Conservation (phyloP, 1,140 invertebrate species). For the Calliopsis andreniformis region DNA sequence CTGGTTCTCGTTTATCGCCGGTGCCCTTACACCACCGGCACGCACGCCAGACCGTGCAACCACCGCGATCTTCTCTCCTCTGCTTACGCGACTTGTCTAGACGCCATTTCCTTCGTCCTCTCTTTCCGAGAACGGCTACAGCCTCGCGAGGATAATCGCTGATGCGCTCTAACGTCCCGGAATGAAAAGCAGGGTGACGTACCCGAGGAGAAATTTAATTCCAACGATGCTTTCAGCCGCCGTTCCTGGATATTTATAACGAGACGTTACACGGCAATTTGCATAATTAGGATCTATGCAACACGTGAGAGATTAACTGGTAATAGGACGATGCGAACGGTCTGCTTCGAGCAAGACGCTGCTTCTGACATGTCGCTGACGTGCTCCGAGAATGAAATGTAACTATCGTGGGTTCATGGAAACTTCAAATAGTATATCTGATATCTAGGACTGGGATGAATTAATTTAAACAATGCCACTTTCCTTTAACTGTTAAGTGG, state of each 20-base stretch:
- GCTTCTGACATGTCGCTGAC: no score
- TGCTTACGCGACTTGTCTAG: background rate
- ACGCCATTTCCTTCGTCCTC: conserved; percentile 41
- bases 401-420: background rate
- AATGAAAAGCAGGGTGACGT: conserved; percentile 44
- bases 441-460: no score
- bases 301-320: background rate
- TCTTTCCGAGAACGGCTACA: conserved; percentile 34
- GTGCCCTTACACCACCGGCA: conserved; percentile 7
- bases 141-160: conserved; percentile 26
- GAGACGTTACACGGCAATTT: conserved; percentile 34
- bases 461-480: no score
- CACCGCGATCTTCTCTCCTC: conserved; percentile 18
- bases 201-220: conserved; percentile 36
- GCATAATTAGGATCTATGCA: conserved; percentile 42
- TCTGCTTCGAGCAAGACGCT: background rate
- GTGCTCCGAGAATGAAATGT: background rate
- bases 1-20: conserved; percentile 57
- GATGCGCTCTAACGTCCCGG: conserved; percentile 32
- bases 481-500: no score
- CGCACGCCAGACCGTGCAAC: background rate
- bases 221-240: no score
- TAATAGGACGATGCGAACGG: background rate
- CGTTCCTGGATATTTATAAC: conserved; percentile 39
- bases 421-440: no score